Conservation (phyloP, 2,888 invertebrate genomes). For the Nasonovia ribisnigri region DNA sequence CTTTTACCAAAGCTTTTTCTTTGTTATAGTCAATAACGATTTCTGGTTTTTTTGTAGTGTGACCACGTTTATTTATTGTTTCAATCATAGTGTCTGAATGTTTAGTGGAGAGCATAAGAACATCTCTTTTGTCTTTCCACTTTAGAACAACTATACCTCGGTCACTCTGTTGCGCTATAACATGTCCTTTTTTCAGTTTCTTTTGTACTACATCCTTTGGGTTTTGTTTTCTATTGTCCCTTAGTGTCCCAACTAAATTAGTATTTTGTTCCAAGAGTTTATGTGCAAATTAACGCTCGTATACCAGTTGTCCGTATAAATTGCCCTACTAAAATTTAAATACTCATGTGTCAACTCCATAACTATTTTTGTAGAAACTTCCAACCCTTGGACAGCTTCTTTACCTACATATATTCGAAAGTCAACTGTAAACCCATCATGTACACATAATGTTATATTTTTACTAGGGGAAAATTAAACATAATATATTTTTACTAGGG, state of each 20-base stretch:
- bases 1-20: slow-evolving; percentile 23
- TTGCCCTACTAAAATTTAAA: slow-evolving; percentile 20
- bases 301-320: slow-evolving; percentile 47
- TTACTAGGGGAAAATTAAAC: too few species aligned
- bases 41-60: background rate
- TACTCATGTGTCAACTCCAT: slow-evolving; percentile 27
- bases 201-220: background rate
- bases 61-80: background rate
- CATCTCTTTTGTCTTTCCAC: slow-evolving; percentile 35
- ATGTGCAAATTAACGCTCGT: slow-evolving; percentile 19
- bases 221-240: slow-evolving; percentile 32
- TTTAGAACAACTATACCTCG: slow-evolving; percentile 22
- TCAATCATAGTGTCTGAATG: background rate
- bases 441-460: slow-evolving; percentile 38
- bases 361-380: slow-evolving; percentile 39
- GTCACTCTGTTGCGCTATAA: background rate
- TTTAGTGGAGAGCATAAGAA: slow-evolving; percentile 20
- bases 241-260: slow-evolving; percentile 30
- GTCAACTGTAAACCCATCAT: slow-evolving; percentile 11
- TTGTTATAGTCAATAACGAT: slow-evolving; percentile 25
- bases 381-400: background rate
- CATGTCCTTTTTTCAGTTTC: slow-evolving; percentile 16
- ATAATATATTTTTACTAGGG: too few species aligned
- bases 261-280: background rate
- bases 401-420: slow-evolving; percentile 62